Evolutionary conservation across 2,113 vertebrate genomes (phyloP), one percentile per base, ranked within the genome.

Genomic region (Callorhinus ursinus): DNA sequence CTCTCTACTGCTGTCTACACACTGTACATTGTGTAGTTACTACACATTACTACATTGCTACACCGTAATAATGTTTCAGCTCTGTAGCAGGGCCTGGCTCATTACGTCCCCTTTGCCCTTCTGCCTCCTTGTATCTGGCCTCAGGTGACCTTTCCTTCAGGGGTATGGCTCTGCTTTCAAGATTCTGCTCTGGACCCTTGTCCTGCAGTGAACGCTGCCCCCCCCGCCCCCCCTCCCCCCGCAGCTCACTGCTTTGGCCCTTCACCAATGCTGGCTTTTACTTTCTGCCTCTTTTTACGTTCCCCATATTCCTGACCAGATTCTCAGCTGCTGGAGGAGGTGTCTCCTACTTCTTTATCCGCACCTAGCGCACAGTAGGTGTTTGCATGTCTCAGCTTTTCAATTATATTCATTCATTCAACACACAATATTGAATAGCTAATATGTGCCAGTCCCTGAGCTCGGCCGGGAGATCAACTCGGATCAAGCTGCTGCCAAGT

Each of bases 221-320:
- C 0, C 55, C 55, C 2, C 55, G 7, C 0, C 0, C 55, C 55
- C 2, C 7, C 55, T 19, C 55, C 18, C 13, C 21, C 5, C 19
- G 28, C 46, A 77, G 67, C 14, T 84, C 51, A 1, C 12, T 63
- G 57, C 36, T 77, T 46, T 67, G 36, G 49, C 26, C 77, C 36
- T 88, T 24, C 21, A 36, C 5, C 24, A 5, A 0, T 5, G 7
- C 36, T 36, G 46, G 9, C 15, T 53, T 61, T 49, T 18, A 36
- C 51, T 49, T 90, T 72, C 31, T 42, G 42, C 31, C 76, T 88
- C 16, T 77, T 7, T 42, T 74, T 55, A 26, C 5, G 46, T 24
- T 33, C 13, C 9, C 53, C 26, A 1, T 69, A 2, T 51, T 57
- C 46, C 53, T 91, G n/a, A 59, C 3, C 51, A 46, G 55, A 72